Percentiles rank a stretch among this genome's conserved stretches.
Evolutionary conservation across 2,113 vertebrate genomes (phyloP).

Genomic region (Nothoprocta perdicaria): DNA sequence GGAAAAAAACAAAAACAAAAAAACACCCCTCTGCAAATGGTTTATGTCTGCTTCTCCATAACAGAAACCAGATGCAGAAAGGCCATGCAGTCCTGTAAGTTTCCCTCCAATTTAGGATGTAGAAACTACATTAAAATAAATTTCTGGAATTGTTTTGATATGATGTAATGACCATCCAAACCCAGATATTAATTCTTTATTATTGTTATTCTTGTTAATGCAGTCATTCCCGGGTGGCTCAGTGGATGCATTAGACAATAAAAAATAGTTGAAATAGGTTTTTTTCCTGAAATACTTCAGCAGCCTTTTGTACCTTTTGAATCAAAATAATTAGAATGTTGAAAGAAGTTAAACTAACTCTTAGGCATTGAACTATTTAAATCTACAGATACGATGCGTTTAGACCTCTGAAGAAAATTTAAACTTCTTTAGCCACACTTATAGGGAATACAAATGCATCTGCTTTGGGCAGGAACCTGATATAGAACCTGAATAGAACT

Average conservation of each 20-base stretch:
- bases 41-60: background rate
- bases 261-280: background rate
- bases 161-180: conserved; percentile 16
- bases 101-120: background rate
- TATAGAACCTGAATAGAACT: too few species aligned
- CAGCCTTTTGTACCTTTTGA: background rate
- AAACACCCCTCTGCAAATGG: background rate
- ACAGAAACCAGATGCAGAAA: conserved; percentile 44
- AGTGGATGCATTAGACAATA: background rate
- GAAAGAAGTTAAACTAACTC: background rate
- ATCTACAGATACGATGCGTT: background rate
- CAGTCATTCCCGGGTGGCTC: background rate
- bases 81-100: background rate
- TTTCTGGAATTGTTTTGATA: conserved; percentile 7
- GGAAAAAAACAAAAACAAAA: background rate
- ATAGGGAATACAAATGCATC: background rate
- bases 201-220: conserved; percentile 22
- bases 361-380: background rate
- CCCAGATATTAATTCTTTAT: background rate
- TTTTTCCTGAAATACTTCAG: conserved; percentile 19
- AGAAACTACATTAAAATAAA: conserved; percentile 33
- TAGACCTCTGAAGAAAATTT: background rate
- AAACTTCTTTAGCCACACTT: background rate
- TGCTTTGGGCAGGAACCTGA: background rate
- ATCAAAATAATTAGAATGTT: background rate